These are phyloP conservation scores for Thera obeliscata DNA, from an alignment of 2,888 invertebrate species.

Conservation along the genomic window DNA sequence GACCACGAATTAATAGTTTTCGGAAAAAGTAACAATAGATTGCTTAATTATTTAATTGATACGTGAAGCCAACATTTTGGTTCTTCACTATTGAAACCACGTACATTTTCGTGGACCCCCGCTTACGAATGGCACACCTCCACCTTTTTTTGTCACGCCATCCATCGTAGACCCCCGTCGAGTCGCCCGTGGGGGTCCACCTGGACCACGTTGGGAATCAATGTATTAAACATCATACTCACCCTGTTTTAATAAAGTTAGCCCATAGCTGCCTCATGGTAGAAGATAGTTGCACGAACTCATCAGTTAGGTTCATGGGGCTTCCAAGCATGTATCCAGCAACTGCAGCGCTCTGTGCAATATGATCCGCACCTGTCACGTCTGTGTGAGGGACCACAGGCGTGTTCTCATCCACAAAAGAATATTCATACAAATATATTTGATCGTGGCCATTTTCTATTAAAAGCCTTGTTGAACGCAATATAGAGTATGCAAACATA, in stretches of 20 bases:
- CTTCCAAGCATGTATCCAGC: not conserved
- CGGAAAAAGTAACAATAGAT: too few relatives aligned
- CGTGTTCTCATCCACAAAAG: conserved; percentile 45
- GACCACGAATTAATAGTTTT: too few relatives aligned
- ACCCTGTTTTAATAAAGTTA: not conserved
- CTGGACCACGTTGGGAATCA: too few relatives aligned
- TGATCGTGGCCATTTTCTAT: conserved; percentile 45
- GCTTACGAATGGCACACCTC: too few relatives aligned
- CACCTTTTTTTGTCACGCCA: too few relatives aligned
- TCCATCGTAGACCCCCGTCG: too few relatives aligned
- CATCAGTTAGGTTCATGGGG: conserved; percentile 23
- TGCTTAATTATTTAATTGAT: too few relatives aligned
- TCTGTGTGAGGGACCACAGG: conserved; percentile 6
- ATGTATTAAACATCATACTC: not conserved
- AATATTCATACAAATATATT: conserved; percentile 57
- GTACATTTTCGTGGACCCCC: too few relatives aligned
- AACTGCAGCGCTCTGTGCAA: not conserved
- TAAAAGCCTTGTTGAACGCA: conserved; percentile 7
- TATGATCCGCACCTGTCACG: conserved; percentile 8
- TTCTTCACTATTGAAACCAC: too few relatives aligned
- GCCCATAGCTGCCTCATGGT: conserved; percentile 39
- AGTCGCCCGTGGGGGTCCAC: too few relatives aligned
- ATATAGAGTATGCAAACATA: conserved; percentile 16
- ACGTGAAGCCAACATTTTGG: too few relatives aligned
- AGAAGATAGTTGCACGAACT: conserved; percentile 42